A percentile compares a stretch with the other conserved stretches of the same genome.
These are phyloP conservation scores for Petrocephalus microphthalmus DNA, from an alignment of 2,113 vertebrate species.

Conservation along the genomic window DNA sequence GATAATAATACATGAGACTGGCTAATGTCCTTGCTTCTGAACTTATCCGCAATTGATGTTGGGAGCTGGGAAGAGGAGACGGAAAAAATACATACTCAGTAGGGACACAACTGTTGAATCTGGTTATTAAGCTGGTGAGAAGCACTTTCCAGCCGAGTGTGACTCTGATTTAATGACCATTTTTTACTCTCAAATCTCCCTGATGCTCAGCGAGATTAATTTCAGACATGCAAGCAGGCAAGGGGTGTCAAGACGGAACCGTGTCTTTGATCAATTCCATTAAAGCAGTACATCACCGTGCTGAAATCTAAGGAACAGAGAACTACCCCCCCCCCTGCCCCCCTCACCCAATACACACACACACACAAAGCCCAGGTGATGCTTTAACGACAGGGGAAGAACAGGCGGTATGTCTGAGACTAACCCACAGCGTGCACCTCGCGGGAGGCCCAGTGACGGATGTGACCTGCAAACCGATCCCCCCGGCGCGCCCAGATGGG, in stretches of 20 bases:
- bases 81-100: conserved; percentile 41
- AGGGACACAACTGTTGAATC: conserved; percentile 57
- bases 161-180: conserved; percentile 57
- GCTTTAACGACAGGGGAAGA: conserved; percentile 49
- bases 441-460: conserved; percentile 47
- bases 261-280: conserved; percentile 4
- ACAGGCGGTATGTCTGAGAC: conserved; percentile 41
- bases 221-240: conserved; percentile 44
- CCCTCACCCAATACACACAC: background rate
- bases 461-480: conserved; percentile 45
- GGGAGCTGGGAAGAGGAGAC: conserved; percentile 36
- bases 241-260: conserved; percentile 47
- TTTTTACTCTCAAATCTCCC: conserved; percentile 43
- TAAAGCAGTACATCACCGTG: background rate
- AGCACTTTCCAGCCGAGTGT: conserved; percentile 50
- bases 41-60: conserved; percentile 47
- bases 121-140: conserved; percentile 59
- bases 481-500: conserved; percentile 46
- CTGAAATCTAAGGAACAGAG: background rate
- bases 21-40: conserved; percentile 57
- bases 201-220: conserved; percentile 49
- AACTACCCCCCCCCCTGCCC: background rate
- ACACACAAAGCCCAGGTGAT: conserved; percentile 3
- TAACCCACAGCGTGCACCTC: conserved; percentile 39
- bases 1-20: conserved; percentile 53